phyloP scores from a whole-genome alignment of 2,888 invertebrate genomes.

The Sinhomidia bicolor region DNA sequence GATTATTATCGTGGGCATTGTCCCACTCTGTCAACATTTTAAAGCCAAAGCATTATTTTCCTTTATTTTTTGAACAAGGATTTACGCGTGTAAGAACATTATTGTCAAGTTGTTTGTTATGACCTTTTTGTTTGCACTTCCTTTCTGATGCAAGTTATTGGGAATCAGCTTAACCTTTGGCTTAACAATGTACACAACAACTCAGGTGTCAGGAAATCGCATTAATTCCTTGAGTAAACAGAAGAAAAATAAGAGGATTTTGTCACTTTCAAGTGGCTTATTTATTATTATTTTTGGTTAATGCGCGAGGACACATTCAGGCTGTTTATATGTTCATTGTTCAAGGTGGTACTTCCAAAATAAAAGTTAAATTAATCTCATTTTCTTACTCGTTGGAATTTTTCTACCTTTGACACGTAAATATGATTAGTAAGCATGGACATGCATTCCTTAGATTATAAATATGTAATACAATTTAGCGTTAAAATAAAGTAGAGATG shows the following conservation, averaged over 20 bases:
- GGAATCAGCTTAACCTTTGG: slow-evolving; percentile 61
- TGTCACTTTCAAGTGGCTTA: slow-evolving; percentile 64
- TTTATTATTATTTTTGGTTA: slow-evolving; percentile 40
- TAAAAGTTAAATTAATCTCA: background rate
- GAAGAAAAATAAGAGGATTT: slow-evolving; percentile 47
- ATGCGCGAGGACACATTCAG: background rate
- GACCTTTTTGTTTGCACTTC: slow-evolving; percentile 69
- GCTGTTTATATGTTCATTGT: background rate
- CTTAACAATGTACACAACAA: slow-evolving; percentile 50
- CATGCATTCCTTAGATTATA: no score
- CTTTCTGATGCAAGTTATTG: slow-evolving; percentile 60
- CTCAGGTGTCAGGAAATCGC: slow-evolving; percentile 68
- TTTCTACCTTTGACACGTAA: background rate
- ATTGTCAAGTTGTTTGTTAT: slow-evolving; percentile 66
- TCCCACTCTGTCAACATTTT: slow-evolving; percentile 16
- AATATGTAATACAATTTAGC: no score
- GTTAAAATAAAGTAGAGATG: no score
- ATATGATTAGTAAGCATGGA: background rate
- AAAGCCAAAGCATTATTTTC: slow-evolving; percentile 13
- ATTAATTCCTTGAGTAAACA: slow-evolving; percentile 67
- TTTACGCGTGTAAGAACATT: slow-evolving; percentile 62
- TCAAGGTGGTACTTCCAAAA: background rate
- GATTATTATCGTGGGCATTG: slow-evolving; percentile 28
- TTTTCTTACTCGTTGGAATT: background rate
- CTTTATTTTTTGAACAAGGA: slow-evolving; percentile 21